Conservation (phyloP, 2,113 vertebrate species). For the Nerophis lumbriciformis region DNA sequence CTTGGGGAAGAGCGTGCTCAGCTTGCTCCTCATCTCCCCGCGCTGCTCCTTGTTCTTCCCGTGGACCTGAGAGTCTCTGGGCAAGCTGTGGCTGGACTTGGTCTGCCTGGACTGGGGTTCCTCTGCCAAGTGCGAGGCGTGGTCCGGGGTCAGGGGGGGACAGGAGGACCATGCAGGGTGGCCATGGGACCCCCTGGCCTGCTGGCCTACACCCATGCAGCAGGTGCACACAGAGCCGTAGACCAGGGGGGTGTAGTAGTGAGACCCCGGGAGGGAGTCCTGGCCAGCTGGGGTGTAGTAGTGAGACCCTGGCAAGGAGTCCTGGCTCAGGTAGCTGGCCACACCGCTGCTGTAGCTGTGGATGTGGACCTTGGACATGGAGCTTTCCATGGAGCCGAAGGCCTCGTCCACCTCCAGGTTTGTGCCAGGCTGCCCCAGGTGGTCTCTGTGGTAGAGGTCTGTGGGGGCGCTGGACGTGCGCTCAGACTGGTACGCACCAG, state of each 20-base stretch:
- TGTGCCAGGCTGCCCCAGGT: neutral
- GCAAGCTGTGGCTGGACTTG: constrained; percentile 12
- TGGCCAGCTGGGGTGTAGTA: neutral
- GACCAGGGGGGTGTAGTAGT: neutral
- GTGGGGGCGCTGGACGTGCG: constrained; percentile 13
- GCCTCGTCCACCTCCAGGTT: constrained; percentile 53
- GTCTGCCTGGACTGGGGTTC: neutral
- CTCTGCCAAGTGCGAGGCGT: constrained; percentile 2
- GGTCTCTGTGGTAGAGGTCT: constrained; percentile 22
- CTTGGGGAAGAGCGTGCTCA: constrained; percentile 68
- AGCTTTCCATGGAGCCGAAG: constrained; percentile 56
- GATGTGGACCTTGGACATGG: constrained; percentile 44
- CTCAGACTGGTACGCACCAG: constrained; percentile 11
- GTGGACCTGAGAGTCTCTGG: constrained; percentile 18
- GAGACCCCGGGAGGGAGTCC: neutral
- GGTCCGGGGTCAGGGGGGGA: constrained; percentile 22
- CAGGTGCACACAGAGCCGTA: constrained; percentile 1
- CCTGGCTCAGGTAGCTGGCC: constrained; percentile 30
- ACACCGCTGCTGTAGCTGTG: constrained; percentile 57
- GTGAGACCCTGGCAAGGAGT: neutral
- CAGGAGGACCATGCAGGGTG: constrained; percentile 40
- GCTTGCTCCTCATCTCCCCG: constrained; percentile 48
- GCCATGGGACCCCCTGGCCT: neutral
- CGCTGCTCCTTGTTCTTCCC: constrained; percentile 27
- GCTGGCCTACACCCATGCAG: constrained; percentile 28